Evolutionary conservation across 2,113 vertebrate genomes (phyloP).

Genomic region (Apeltes quadracus): DNA sequence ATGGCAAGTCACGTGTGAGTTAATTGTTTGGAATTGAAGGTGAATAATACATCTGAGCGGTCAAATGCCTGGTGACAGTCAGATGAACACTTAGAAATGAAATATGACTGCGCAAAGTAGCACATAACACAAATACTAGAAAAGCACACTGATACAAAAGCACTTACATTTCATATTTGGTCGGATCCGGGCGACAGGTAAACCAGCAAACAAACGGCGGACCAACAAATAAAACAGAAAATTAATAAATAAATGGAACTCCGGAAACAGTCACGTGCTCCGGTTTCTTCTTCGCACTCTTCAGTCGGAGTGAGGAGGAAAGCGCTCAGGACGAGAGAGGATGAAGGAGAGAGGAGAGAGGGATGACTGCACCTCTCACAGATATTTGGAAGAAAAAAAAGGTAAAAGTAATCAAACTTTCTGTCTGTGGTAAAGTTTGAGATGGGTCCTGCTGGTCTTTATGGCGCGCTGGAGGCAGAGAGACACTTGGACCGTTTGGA

Average conservation of each 20-base stretch:
- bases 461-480: slow-evolving; percentile 56
- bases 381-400: slow-evolving; percentile 6
- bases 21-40: background rate
- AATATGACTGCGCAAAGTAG: background rate
- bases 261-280: slow-evolving; percentile 82
- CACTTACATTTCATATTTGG: slow-evolving; percentile 86
- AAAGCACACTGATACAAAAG: slow-evolving; percentile 7
- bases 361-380: slow-evolving; percentile 52
- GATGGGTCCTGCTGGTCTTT: slow-evolving; percentile 60
- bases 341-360: slow-evolving; percentile 64
- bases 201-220: slow-evolving; percentile 54
- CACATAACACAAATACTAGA: background rate
- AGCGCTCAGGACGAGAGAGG: slow-evolving; percentile 63
- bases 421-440: slow-evolving; percentile 61
- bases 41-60: background rate
- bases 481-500: slow-evolving; percentile 58
- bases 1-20: background rate
- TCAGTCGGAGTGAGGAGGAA: slow-evolving; percentile 67
- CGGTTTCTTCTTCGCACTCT: slow-evolving; percentile 68
- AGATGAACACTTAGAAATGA: background rate
- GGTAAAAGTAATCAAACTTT: slow-evolving; percentile 59
- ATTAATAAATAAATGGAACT: slow-evolving; percentile 75
- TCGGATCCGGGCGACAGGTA: slow-evolving; percentile 64
- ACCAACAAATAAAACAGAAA: slow-evolving; percentile 72
- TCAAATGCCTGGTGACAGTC: background rate